Evolutionary conservation across 2,113 vertebrate species (phyloP).

Genomic region (Elephas maximus): DNA sequence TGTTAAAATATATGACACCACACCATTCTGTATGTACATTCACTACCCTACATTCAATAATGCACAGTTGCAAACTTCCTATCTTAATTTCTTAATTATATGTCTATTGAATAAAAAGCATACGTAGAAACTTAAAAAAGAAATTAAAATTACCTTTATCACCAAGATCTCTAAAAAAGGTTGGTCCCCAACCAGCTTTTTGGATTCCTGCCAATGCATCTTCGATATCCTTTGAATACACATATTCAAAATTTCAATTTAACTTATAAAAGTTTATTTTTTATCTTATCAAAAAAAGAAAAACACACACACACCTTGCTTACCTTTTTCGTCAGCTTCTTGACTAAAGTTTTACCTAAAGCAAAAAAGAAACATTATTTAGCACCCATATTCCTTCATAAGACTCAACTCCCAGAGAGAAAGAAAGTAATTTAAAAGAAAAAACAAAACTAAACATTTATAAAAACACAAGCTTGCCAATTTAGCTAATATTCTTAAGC

Average conservation of each 20-base stretch:
- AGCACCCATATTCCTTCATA: background rate
- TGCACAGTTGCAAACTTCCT: background rate
- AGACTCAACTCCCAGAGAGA: constrained; percentile 46
- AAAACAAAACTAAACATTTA: constrained; percentile 36
- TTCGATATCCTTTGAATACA: constrained; percentile 92
- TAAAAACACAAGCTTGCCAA: constrained; percentile 62
- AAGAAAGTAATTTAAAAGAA: constrained; percentile 56
- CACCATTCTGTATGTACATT: background rate
- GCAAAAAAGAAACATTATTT: constrained; percentile 78
- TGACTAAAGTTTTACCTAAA: constrained; percentile 89
- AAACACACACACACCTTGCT: constrained; percentile 67
- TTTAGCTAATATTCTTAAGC: background rate
- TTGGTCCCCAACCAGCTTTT: constrained; percentile 89
- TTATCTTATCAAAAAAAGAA: constrained; percentile 78
- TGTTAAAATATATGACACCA: background rate
- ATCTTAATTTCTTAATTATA: constrained; percentile 36
- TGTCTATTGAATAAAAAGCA: constrained; percentile 31
- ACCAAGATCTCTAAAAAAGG: constrained; percentile 95
- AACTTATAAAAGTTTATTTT: constrained; percentile 33
- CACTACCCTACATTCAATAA: background rate
- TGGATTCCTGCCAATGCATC: constrained; percentile 88
- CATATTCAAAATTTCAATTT: constrained; percentile 74
- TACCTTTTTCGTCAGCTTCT: constrained; percentile 90
- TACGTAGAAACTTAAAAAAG: constrained; percentile 54
- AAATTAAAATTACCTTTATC: constrained; percentile 93